Base-by-base conservation (phyloP, 2,888 invertebrate genomes). In the Boloria euphrosyne region DNA sequence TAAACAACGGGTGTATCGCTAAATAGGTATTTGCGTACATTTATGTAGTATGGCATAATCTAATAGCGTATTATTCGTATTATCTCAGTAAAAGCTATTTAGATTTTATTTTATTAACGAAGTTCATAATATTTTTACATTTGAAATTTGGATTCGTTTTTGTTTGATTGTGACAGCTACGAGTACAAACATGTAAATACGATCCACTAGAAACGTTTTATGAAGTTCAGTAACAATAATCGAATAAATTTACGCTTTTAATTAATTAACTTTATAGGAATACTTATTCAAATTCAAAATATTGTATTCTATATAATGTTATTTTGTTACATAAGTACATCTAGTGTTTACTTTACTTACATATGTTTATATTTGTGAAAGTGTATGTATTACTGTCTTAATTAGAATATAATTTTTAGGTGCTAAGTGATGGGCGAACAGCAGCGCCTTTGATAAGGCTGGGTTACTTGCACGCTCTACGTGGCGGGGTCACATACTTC, bases 351-450 rank as follows among this genome's bases (percentile, higher is more conserved):
- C 7, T 31, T 7, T 31, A 31, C 31, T 6, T 7, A 38, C 10
- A 4, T 53, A 13, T 44, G 3, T 13, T 54, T 0, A 13, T 13
- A 38, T 0, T 5, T 13, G 1, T 44, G 46, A 13, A n/a, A 4
- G 18, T 14, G 7, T 22, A 4, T 43, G 3, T 2, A 46, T 13
- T 3, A 0, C 4, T 27, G 18, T 27, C 17, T 13, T 38, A 44
- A 51, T 51, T 47, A 52, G n/a, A 43, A 14, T 59, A 13, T 18
- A 53, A 27, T 66, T 74, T 74, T 22, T 73, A 93, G 84, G 95
- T 98, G 69, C 91, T 98, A 62, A 97, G 98, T 79, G 98, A 98
- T 83, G 98, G 98, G 0, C 96, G 98, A 75, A 97, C 97, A 62
- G 97, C 97, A 0, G 96, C 98, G 13, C 98, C 98, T 16, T 87